Base-by-base conservation (phyloP, 1,140 invertebrate species). In the Gonatopus flavifemur region DNA sequence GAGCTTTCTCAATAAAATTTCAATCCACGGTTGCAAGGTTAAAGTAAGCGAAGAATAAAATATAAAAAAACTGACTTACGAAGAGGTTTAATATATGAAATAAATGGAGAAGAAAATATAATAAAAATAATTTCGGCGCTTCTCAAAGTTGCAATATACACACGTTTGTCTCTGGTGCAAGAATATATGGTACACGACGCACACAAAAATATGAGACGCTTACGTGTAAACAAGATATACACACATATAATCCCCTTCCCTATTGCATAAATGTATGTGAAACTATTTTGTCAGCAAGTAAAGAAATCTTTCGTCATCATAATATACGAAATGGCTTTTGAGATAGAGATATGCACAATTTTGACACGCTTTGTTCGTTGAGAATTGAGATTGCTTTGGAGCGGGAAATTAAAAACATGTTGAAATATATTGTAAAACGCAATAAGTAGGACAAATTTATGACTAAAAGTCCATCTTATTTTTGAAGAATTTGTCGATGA, bases 381-480 rank as follows among this genome's bases (percentile, higher is more conserved):
- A n/a, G n/a, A n/a, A n/a, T n/a, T n/a, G n/a, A n/a, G n/a, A n/a
- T n/a, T n/a, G n/a, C 3, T 30, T 30, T 19, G 19, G 37, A 49
- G 51, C 55, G 55, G 55, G 51, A 57, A 57, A 57, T 32, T 21
- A 42, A 54, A 54, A 28, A 20, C 28, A 5, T 13, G 13, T 21
- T 9, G 12, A 8, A 21, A 55, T 49, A 54, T 49, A 48, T 44
- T 15, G 32, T 20, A 15, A 59, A 59, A 39, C 20, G 44, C n/a
- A 42, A n/a, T 16, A 53, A 18, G 31, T 30, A 43, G 16, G 20
- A 15, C n/a, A 16, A 41, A 46, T 28, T 52, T 39, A 59, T 59
- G 60, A 62, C 57, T 62, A 48, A 59, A 62, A 62, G 44, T 56
- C 24, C 21, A 16, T 38, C 39, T 57, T 31, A 56, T 56, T 59